These are phyloP conservation scores for Priocnemis perturbator DNA, from an alignment of 2,888 invertebrate genomes.

Conservation along the genomic window DNA sequence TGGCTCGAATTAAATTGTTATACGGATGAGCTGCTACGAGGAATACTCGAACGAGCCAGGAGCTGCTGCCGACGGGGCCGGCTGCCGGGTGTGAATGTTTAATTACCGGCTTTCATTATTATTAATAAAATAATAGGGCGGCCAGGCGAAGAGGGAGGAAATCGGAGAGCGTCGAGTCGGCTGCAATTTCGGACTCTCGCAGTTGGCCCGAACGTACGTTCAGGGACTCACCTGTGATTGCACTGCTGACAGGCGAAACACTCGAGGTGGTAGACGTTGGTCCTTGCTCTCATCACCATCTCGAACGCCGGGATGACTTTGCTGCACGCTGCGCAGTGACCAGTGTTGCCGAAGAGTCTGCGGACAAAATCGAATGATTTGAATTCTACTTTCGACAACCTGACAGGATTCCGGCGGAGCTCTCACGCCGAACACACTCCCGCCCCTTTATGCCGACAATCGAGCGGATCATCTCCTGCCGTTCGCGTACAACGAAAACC, in stretches of 20 bases:
- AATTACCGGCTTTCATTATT: conserved; percentile 63
- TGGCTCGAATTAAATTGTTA: conserved; percentile 74
- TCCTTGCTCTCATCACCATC: conserved; percentile 96
- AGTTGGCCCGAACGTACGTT: too few species aligned
- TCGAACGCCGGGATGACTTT: conserved; percentile 96
- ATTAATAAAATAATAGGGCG: conserved; percentile 57
- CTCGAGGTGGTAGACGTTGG: conserved; percentile 94
- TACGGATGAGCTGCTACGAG: conserved; percentile 69
- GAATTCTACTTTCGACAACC: background rate
- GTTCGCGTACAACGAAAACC: conserved; percentile 42
- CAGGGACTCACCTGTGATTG: conserved; percentile 86
- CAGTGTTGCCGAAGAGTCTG: conserved; percentile 93
- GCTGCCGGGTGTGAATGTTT: conserved; percentile 68
- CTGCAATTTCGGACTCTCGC: too few species aligned
- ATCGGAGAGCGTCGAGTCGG: background rate
- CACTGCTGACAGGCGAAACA: conserved; percentile 97
- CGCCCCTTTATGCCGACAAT: background rate
- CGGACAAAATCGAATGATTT: background rate
- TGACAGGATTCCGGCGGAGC: background rate
- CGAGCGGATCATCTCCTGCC: conserved; percentile 18
- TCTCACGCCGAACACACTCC: too few species aligned
- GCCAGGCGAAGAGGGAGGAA: background rate
- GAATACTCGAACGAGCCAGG: conserved; percentile 61
- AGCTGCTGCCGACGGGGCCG: conserved; percentile 12
- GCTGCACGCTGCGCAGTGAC: conserved; percentile 93